Conservation (phyloP, 2,888 invertebrate genomes). For the Oscheius sp. region DNA sequence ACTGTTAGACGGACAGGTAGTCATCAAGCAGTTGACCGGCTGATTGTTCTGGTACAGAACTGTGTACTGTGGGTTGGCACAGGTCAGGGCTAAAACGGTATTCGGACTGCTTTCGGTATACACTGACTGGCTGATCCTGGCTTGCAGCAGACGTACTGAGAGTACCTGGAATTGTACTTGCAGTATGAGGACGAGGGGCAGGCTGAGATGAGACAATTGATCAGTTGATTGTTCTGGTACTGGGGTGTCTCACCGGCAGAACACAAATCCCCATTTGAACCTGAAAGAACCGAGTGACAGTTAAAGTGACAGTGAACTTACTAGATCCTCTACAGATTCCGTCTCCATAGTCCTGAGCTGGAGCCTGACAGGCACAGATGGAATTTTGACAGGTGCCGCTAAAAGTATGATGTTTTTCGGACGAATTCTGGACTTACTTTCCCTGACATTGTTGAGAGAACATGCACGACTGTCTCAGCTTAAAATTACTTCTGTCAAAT, state of each 20-base stretch:
- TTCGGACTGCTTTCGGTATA: not conserved
- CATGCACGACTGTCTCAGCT: conserved; percentile 15
- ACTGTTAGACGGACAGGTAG: conserved; percentile 46
- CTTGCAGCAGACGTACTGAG: conserved; percentile 17
- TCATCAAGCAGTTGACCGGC: conserved; percentile 47
- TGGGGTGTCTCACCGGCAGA: conserved; percentile 28
- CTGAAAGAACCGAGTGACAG: not conserved
- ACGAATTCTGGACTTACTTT: not conserved
- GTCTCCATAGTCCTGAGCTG: conserved; percentile 23
- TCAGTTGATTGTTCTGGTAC: conserved; percentile 31
- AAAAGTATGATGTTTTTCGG: too few relatives aligned
- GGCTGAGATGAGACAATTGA: conserved; percentile 23
- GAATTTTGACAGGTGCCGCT: not conserved
- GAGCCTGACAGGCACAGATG: conserved; percentile 8
- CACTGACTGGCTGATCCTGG: conserved; percentile 5
- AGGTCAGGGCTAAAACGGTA: conserved; percentile 7
- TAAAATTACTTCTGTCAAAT: not conserved
- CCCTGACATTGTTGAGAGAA: conserved; percentile 17
- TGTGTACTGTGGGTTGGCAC: conserved; percentile 14
- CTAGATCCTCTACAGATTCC: conserved; percentile 29
- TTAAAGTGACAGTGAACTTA: not conserved
- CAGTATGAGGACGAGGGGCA: conserved; percentile 22
- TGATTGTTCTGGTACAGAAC: conserved; percentile 21
- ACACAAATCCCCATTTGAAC: conserved; percentile 3
- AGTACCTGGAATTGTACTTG: not conserved